These are phyloP conservation scores for Anthophora plumipes DNA, from an alignment of 2,888 invertebrate genomes.

Conservation along the genomic window DNA sequence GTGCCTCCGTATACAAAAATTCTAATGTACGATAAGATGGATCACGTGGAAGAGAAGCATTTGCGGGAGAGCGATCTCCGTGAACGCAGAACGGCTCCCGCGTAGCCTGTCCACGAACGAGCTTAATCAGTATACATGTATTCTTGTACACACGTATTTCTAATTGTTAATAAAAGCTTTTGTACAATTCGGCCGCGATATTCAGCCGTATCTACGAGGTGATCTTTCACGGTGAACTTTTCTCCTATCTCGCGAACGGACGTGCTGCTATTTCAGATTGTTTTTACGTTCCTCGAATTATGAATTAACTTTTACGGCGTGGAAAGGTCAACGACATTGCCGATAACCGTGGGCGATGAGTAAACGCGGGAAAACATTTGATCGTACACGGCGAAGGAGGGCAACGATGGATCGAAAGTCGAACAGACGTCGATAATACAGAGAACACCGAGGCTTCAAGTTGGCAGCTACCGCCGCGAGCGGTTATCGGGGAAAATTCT, in stretches of 20 bases:
- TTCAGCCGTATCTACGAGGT: background rate
- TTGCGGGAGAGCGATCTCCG: background rate
- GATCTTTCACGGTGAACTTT: background rate
- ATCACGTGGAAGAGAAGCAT: conserved; percentile 6
- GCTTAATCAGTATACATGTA: conserved; percentile 33
- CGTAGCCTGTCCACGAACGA: conserved; percentile 12
- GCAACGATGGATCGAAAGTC: background rate
- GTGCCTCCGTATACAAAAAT: background rate
- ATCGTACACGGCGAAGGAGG: no score
- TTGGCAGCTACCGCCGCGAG: conserved; percentile 42
- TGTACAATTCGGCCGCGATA: conserved; percentile 3
- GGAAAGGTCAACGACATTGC: background rate
- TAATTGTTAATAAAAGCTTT: conserved; percentile 49
- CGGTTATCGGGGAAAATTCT: conserved; percentile 9
- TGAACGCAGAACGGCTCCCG: background rate
- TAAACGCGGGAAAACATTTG: background rate
- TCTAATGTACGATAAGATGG: background rate
- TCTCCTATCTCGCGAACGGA: background rate
- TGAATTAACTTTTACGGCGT: conserved; percentile 1
- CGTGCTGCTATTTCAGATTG: background rate
- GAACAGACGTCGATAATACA: conserved; percentile 27
- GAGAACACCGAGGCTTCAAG: background rate
- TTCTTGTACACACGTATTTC: conserved; percentile 4
- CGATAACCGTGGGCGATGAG: background rate
- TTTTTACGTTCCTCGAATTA: background rate